Conservation (phyloP, 2,113 vertebrate species). For the Pelvicachromis taeniatus region DNA sequence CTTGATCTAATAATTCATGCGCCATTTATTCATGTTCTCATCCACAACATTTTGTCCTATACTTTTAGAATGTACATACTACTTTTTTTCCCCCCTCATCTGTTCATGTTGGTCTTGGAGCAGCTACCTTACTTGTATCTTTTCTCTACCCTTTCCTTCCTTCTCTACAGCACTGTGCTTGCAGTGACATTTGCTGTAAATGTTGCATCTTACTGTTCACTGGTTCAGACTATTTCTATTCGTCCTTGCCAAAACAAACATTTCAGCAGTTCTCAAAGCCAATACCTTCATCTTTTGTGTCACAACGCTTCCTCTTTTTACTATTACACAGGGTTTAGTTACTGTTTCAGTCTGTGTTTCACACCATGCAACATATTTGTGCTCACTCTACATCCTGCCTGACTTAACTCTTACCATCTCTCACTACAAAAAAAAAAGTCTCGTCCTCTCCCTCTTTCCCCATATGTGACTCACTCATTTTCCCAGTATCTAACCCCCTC, state of each 20-base stretch:
- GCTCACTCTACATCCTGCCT: slow-evolving; percentile 2
- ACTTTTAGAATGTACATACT: background rate
- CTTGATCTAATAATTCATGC: background rate
- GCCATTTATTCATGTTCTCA: background rate
- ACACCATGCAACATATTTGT: background rate
- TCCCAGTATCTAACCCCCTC: slow-evolving; percentile 18
- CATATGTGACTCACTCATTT: slow-evolving; percentile 19
- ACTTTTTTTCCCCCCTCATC: background rate
- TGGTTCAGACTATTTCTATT: background rate
- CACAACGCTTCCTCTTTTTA: background rate
- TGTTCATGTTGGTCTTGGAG: background rate
- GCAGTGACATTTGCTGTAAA: background rate
- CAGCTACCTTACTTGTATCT: background rate
- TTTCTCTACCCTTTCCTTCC: background rate
- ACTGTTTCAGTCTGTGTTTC: background rate
- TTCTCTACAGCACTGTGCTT: background rate
- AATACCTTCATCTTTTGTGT: background rate
- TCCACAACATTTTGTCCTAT: background rate
- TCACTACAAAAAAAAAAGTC: background rate
- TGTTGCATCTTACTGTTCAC: background rate
- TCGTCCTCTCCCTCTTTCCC: background rate
- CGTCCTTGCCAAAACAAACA: background rate
- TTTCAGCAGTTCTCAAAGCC: background rate
- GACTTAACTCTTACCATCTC: slow-evolving; percentile 7
- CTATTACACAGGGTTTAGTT: background rate